These are phyloP conservation scores for Cheilosia pagana DNA, from an alignment of 2,888 invertebrate genomes.

Conservation along the genomic window DNA sequence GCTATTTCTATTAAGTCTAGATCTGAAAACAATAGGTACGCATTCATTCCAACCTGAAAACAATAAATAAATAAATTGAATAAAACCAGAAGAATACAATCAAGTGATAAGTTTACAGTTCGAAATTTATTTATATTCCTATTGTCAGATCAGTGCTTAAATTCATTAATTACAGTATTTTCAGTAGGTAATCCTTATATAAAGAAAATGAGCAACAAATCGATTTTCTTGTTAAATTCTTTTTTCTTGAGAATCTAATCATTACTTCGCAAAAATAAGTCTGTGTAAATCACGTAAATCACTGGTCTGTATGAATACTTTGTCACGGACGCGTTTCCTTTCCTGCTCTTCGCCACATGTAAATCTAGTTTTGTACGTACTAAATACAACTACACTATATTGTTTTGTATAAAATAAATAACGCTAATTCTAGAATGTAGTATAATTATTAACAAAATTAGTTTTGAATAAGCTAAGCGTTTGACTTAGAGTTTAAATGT, in stretches of 20 bases:
- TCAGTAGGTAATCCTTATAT: slow-evolving; percentile 27
- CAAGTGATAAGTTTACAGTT: slow-evolving; percentile 9
- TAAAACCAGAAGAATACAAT: not conserved
- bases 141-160: slow-evolving; percentile 64
- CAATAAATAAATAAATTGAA: not conserved
- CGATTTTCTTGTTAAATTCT: not conserved
- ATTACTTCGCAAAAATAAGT: not conserved
- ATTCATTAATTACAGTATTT: slow-evolving; percentile 51
- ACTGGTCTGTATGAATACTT: slow-evolving; percentile 10
- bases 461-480: slow-evolving; percentile 20
- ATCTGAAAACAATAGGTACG: not conserved
- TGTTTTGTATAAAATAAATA: slow-evolving; percentile 50
- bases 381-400: slow-evolving; percentile 1
- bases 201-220: slow-evolving; percentile 9
- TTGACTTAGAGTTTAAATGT: slow-evolving; percentile 54
- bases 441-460: slow-evolving; percentile 7
- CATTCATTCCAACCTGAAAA: too few species aligned
- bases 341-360: slow-evolving; percentile 2
- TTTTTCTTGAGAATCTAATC: slow-evolving; percentile 3
- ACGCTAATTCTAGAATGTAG: slow-evolving; percentile 31
- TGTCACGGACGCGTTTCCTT: slow-evolving; percentile 3
- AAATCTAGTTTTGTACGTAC: slow-evolving; percentile 22
- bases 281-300: slow-evolving; percentile 40
- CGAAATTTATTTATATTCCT: slow-evolving; percentile 40
- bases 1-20: too few species aligned